Percentiles rank a stretch among this genome's conserved stretches.
Conservation (phyloP, 1,140 invertebrate genomes). For the Zaprionus africanus region DNA sequence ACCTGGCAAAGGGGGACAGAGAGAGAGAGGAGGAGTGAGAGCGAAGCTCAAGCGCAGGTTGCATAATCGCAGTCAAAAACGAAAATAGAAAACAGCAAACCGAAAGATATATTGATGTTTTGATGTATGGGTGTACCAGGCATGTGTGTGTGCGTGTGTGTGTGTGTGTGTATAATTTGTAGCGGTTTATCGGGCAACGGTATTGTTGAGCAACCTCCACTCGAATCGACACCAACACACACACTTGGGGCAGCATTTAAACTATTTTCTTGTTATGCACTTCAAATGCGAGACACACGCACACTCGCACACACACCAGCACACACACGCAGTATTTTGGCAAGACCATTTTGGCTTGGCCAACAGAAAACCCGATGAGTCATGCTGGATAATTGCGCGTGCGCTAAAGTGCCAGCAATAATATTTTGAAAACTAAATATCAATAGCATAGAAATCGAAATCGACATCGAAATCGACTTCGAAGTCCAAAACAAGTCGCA, state of each 20-base stretch:
- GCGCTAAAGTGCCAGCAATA: constrained; percentile 58
- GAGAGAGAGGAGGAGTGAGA: constrained; percentile 39
- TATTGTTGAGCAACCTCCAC: constrained; percentile 77
- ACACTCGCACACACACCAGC: constrained; percentile 2
- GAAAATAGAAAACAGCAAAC: constrained; percentile 69
- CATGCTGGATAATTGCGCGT: constrained; percentile 76
- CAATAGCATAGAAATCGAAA: constrained; percentile 42
- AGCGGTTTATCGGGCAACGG: constrained; percentile 79
- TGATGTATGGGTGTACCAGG: constrained; percentile 20
- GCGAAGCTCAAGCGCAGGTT: constrained; percentile 58
- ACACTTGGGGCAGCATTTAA: constrained; percentile 55
- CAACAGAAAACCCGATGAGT: constrained; percentile 72
- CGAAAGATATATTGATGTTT: constrained; percentile 54
- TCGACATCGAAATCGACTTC: constrained; percentile 15
- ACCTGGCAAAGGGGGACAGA: not conserved
- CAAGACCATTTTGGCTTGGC: constrained; percentile 53
- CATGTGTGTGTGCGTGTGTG: constrained; percentile 43
- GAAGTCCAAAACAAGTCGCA: constrained; percentile 22
- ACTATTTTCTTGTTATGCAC: constrained; percentile 78
- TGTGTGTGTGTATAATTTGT: constrained; percentile 67
- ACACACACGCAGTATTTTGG: constrained; percentile 47
- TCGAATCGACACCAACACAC: constrained; percentile 65
- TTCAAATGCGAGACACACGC: constrained; percentile 44
- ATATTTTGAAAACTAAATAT: constrained; percentile 69
- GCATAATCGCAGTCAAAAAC: constrained; percentile 67